Evolutionary conservation across 2,888 invertebrate species (phyloP).

Genomic region (Lepidonotus clava): DNA sequence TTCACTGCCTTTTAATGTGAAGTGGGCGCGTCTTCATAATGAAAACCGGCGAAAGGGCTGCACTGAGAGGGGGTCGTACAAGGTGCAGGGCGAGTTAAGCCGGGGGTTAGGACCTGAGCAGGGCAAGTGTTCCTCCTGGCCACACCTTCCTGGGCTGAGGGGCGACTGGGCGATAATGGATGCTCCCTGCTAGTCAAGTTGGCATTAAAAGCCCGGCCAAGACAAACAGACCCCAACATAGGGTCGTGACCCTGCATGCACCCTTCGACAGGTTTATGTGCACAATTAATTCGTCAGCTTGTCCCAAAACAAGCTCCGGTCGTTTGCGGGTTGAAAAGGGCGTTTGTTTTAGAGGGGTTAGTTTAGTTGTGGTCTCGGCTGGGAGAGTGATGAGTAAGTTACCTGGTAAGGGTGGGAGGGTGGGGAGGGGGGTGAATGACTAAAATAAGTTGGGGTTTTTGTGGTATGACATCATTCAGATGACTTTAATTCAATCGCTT

Average conservation of each 20-base stretch:
- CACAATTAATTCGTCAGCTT: conserved; percentile 20
- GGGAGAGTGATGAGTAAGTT: not conserved
- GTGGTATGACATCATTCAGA: too few species aligned
- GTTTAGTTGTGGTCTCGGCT: not conserved
- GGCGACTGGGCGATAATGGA: conserved; percentile 4
- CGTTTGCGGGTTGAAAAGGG: not conserved
- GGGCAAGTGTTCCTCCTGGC: too few species aligned
- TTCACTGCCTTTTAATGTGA: not conserved
- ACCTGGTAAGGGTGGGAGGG: not conserved
- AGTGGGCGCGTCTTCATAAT: not conserved
- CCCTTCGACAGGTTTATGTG: not conserved
- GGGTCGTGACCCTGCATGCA: not conserved
- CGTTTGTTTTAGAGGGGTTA: not conserved
- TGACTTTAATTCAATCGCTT: too few species aligned
- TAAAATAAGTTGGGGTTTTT: too few species aligned
- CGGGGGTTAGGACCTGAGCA: too few species aligned
- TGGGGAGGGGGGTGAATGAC: not conserved
- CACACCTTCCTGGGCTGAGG: too few species aligned
- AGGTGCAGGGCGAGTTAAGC: not conserved
- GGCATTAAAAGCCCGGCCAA: not conserved
- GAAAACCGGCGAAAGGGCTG: not conserved
- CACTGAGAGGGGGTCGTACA: not conserved
- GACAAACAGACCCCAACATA: conserved; percentile 21
- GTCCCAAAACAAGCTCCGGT: not conserved
- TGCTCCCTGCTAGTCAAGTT: not conserved